Percentiles rank a stretch among this genome's conserved stretches.
Conservation (phyloP, 2,113 vertebrate species). For the Thunnus thynnus region DNA sequence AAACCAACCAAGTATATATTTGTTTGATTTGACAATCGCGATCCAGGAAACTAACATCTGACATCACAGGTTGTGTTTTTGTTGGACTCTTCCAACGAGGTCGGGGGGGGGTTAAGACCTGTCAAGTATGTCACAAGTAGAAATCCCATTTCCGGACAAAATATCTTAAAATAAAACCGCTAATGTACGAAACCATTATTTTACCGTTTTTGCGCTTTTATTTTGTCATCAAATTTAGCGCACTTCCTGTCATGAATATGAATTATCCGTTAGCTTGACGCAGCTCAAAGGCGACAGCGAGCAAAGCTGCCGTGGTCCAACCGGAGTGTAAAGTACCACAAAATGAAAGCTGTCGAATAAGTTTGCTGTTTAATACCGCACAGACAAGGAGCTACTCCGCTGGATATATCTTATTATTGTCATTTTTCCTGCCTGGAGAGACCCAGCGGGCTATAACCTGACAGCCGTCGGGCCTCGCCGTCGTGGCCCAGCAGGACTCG, state of each 20-base stretch:
- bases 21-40: background rate
- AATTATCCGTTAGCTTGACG: constrained; percentile 17
- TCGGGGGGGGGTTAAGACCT: background rate
- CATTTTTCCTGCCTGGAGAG: background rate
- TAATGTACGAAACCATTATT: background rate
- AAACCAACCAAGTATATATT: background rate
- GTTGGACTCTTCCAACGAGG: constrained; percentile 41
- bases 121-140: background rate
- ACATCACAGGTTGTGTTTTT: constrained; percentile 67
- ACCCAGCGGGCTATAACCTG: background rate
- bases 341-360: constrained; percentile 49
- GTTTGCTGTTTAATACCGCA: background rate
- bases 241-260: constrained; percentile 22
- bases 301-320: constrained; percentile 52
- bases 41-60: constrained; percentile 14
- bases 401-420: background rate
- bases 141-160: rapidly evolving
- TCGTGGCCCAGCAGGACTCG: constrained; percentile 81
- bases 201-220: constrained; percentile 31
- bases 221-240: background rate
- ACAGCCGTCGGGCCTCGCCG: constrained; percentile 64
- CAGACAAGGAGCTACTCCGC: background rate
- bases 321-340: constrained; percentile 45
- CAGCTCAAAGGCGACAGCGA: constrained; percentile 31
- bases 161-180: background rate